Base-by-base conservation (phyloP, 2,113 vertebrate species). In the Hymenochirus boettgeri region DNA sequence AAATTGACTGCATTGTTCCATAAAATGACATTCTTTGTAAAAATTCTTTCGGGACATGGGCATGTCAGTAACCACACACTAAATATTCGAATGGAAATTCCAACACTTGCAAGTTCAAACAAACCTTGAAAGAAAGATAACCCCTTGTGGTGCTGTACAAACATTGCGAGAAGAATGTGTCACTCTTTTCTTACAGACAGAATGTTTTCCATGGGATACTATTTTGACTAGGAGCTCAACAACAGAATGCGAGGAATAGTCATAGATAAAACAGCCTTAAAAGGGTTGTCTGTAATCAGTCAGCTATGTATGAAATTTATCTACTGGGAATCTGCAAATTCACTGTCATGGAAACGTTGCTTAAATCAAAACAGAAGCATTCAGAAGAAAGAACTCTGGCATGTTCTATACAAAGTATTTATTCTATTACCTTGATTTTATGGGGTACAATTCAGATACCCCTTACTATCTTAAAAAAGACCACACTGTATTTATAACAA, bases 221-320 rank as follows among this genome's bases (percentile, higher is more conserved):
- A 51, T 67, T 66, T 59, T 59, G 46, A 67, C 56, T 59, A 45
- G 23, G 17, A 27, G 56, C 33, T 59, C 35, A 59, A 59, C 46
- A 66, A 51, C 64, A 52, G 27, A 50, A 58, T 39, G 23, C 13
- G 9, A 37, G 42, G 17, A 51, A 59, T 59, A 59, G 64, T 27
- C 64, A 42, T 7, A 29, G 56, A 67, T 51, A 67, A 67, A 59
- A 52, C n/a, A 52, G 29, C 55, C 17, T 25, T 27, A 42, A 59
- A 50, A 52, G 45, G 54, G 37, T 58, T 58, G 31, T 22, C 42
- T 13, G 26, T 51, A 58, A 66, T 66, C 63, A 51, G 45, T 39
- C 31, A 37, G 23, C 22, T 51, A 66, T 26, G 57, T 42, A 47
- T 21, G 17, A 24, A 29, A 26, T 48, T n/a, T 50, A 57, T 37